Evolutionary conservation across 1,140 invertebrate species (phyloP), one percentile per base, ranked within the genome.

Genomic region (Drosophila asahinai): DNA sequence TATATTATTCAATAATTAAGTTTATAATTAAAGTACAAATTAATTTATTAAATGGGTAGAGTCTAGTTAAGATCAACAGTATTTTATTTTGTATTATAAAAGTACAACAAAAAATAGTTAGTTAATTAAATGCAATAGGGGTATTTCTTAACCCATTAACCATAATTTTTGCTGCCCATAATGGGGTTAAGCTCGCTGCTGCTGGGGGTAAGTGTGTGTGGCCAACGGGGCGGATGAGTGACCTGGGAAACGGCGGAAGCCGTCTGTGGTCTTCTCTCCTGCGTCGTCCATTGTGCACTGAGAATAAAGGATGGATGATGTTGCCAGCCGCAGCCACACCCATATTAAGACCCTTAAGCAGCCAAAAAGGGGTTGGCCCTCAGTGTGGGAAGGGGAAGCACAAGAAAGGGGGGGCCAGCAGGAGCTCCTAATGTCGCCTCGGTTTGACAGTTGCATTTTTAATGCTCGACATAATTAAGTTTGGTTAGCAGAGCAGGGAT

Each of bases 391-490:
- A 5, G 2, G 1, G 62, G n/a, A 15, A 22, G 27, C 25, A 1
- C 12, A 19, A 15, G 14, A 14, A 61, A 38, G 11, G 6, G 58
- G 63, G 40, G 48, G 6, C 48, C 2, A 17, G 52, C 3, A 45
- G 19, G 3, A 38, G 33, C 25, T 58, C 67, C 67, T 36, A 62
- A 70, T 81, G 65, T 87, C 61, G 74, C 77, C 43, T 77, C 65
- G 86, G 74, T 65, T 86, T 89, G 86, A 89, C 86, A 90, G 81
- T 90, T 89, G 81, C 86, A 89, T 89, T 89, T 89, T 89, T 89
- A 89, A 87, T 89, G 82, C 86, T 77, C 63, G 86, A 87, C 81
- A 89, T 87, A 90, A 89, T 89, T 89, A 89, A 89, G 86, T 89
- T 89, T 90, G 78, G 75, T 60, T 68, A 61, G 57, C 55, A 77